These are phyloP conservation scores for Prinia subflava DNA, from an alignment of 2,113 vertebrate genomes.

Conservation along the genomic window DNA sequence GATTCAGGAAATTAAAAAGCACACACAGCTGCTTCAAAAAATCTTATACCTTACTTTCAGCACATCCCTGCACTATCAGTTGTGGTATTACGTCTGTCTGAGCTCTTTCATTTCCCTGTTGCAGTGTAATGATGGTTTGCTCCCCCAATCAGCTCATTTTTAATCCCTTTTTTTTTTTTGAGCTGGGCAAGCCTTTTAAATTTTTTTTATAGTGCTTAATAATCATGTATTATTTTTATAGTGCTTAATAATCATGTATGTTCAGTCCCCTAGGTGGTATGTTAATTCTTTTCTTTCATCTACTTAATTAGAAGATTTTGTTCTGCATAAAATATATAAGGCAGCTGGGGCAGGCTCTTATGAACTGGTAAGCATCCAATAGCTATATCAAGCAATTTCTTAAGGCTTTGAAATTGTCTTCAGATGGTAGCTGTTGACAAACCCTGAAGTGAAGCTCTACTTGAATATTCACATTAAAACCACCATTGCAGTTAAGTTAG, in stretches of 20 bases:
- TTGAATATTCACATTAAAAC: conserved; percentile 55
- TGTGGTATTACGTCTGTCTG: background rate
- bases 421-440: conserved; percentile 43
- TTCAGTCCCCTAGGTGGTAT: conserved; percentile 51
- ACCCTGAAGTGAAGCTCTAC: background rate
- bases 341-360: conserved; percentile 30
- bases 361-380: conserved; percentile 43
- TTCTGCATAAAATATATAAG: conserved; percentile 34
- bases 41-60: background rate
- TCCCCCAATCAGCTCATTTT: background rate
- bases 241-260: conserved; percentile 41
- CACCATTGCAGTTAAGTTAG: background rate
- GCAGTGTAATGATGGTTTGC: background rate
- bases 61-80: background rate
- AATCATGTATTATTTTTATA: conserved; percentile 39
- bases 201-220: conserved; percentile 47
- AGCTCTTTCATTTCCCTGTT: background rate
- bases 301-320: conserved; percentile 60
- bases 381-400: conserved; percentile 44
- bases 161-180: conserved; percentile 3
- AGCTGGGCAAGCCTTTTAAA: background rate
- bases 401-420: conserved; percentile 35
- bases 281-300: conserved; percentile 46
- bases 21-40: background rate
- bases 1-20: background rate